Evolutionary conservation across 2,797 vertebrate genomes (phyloP), one percentile per base, ranked within the genome.

Genomic region (Atherinosoma microstoma): DNA sequence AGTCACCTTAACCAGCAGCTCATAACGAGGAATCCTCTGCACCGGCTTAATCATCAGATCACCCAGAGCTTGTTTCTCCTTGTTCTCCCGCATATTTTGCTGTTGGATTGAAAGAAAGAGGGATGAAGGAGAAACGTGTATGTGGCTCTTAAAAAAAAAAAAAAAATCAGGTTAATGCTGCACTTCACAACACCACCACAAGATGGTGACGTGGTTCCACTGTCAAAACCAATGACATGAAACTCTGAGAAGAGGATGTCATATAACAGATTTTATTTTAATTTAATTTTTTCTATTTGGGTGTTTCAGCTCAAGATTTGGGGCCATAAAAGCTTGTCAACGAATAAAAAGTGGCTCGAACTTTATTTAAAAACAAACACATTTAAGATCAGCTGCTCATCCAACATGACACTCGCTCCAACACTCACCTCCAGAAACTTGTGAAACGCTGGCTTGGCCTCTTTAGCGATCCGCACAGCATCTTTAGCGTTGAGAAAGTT

Each of bases 61-160:
- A 0, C 96, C 97, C 58, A 99, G 94, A 0, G 96, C 98, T 84
- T 99, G 98, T 84, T 99, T 99, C 91, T 99, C 98, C 80, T 98
- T 99, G 95, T 99, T 99, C 91, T 99, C 98, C 22, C 98, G 89
- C 96, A 98, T 99, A 91, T 96, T 98, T 97, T 99, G 98, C 98
- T 99, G 93, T 80, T 58, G 18, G 27, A 58, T 49, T 16, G 6
- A 16, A 68, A 67, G 30, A 13, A 57, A 29, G 30, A 3, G 59
- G 29, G 20, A 65, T 15, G 1, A 45, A 13, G 4, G 24, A 70
- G 29, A 12, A 32, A 12, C 18, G 53, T 0, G 29, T 2, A 69
- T 22, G 8, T n/a, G 27, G 40, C 45, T 2, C 13, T 4, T 34
- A 54, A 27, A 27, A 27, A 27, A 13, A 22, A 27, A 27, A 27